A percentile compares a stretch with the other conserved stretches of the same genome.
These are phyloP conservation scores for Drosophila dunni DNA, from an alignment of 1,140 invertebrate species.

Conservation along the genomic window DNA sequence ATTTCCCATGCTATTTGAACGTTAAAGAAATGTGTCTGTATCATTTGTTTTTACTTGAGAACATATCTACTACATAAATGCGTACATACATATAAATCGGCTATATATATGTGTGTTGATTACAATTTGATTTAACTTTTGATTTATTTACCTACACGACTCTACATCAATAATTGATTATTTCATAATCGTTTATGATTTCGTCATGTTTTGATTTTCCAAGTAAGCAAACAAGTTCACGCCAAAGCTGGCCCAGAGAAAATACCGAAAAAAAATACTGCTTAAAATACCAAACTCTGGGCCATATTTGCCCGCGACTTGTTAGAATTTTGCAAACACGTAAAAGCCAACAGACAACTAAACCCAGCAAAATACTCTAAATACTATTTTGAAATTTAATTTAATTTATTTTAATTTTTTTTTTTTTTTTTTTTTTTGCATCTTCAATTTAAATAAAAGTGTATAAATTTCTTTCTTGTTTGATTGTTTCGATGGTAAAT, in stretches of 20 bases:
- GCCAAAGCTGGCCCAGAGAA: conserved; percentile 25
- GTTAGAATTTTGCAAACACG: conserved; percentile 42
- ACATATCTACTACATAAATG: conserved; percentile 45
- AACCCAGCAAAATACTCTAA: conserved; percentile 18
- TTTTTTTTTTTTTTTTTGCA: conserved; percentile 34
- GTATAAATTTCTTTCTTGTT: conserved; percentile 84
- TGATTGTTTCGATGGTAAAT: conserved; percentile 84
- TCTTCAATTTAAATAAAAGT: conserved; percentile 64
- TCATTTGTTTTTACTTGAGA: conserved; percentile 66
- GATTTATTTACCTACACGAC: conserved; percentile 67
- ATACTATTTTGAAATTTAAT: conserved; percentile 9
- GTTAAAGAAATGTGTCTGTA: conserved; percentile 54
- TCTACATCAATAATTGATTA: conserved; percentile 36
- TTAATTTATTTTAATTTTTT: conserved; percentile 26
- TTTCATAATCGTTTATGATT: conserved; percentile 18
- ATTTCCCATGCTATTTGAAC: conserved; percentile 52
- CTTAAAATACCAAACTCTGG: conserved; percentile 1
- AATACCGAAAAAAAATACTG: conserved; percentile 3
- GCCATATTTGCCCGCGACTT: conserved; percentile 19
- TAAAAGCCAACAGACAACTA: conserved; percentile 29
- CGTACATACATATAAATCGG: conserved; percentile 54
- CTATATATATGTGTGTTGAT: conserved; percentile 69
- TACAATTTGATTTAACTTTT: conserved; percentile 82
- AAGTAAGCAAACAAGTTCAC: conserved; percentile 23
- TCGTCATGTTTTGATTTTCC: conserved; percentile 39